Evolutionary conservation across 1,140 invertebrate species (phyloP).

Genomic region (Saccostrea echinata): DNA sequence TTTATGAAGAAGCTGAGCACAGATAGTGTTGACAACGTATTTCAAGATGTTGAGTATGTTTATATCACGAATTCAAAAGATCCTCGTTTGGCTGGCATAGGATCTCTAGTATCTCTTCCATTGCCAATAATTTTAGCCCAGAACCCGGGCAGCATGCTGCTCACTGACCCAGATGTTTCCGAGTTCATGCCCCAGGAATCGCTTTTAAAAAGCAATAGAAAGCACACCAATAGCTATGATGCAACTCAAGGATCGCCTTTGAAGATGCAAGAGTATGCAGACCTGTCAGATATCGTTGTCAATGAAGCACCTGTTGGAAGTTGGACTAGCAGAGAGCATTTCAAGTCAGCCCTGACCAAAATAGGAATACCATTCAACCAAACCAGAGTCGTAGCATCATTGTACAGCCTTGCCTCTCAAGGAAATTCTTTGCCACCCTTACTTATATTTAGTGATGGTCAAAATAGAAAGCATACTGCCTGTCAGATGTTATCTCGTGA

Average conservation of each 20-base stretch:
- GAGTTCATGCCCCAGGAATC: neutral
- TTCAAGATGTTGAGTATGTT: slow-evolving; percentile 44
- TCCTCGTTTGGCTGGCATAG: slow-evolving; percentile 15
- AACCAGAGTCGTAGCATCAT: slow-evolving; percentile 39
- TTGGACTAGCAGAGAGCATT: neutral
- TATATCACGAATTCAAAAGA: slow-evolving; percentile 7
- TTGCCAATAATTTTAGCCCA: slow-evolving; percentile 49
- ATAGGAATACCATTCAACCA: slow-evolving; percentile 43
- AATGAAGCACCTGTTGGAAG: neutral
- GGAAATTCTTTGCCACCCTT: neutral
- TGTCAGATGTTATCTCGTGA: neutral
- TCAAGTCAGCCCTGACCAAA: neutral
- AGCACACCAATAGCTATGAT: slow-evolving; percentile 31
- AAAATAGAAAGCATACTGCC: slow-evolving; percentile 48
- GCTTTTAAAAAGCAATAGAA: neutral
- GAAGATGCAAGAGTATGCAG: slow-evolving; percentile 56
- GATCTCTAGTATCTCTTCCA: neutral
- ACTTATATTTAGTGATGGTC: slow-evolving; percentile 50
- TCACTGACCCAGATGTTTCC: slow-evolving; percentile 23
- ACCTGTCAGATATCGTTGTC: slow-evolving; percentile 48
- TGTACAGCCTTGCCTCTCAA: neutral
- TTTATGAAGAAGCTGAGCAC: slow-evolving; percentile 35
- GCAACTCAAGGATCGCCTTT: slow-evolving; percentile 50
- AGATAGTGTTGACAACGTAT: slow-evolving; percentile 46
- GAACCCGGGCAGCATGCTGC: slow-evolving; percentile 29